Evolutionary conservation across 2,888 invertebrate species (phyloP).

Genomic region (Drosophila siamana): DNA sequence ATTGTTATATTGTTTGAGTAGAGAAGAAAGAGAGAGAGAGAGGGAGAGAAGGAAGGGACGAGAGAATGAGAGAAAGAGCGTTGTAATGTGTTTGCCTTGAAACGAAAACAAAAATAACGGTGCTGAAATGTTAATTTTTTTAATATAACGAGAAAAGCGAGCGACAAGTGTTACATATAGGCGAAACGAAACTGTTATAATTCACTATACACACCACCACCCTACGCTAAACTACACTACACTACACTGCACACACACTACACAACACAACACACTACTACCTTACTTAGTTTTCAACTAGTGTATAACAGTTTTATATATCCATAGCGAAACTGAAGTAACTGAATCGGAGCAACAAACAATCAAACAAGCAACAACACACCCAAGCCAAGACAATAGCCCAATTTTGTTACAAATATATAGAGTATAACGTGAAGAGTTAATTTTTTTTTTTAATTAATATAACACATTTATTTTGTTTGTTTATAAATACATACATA

Average conservation of each 20-base stretch:
- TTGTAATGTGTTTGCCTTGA: constrained; percentile 82
- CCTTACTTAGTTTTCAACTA: constrained; percentile 24
- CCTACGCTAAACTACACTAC: constrained; percentile 11
- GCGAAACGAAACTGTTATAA: constrained; percentile 54
- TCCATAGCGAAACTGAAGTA: constrained; percentile 65
- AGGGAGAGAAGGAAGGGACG: constrained; percentile 10
- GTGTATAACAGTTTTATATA: constrained; percentile 40
- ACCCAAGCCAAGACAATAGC: constrained; percentile 75
- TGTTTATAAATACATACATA: constrained; percentile 52
- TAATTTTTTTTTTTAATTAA: constrained; percentile 35
- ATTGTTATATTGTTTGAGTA: constrained; percentile 21
- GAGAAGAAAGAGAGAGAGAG: constrained; percentile 8
- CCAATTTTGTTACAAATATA: constrained; percentile 72
- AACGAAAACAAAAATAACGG: constrained; percentile 76
- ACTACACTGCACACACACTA: constrained; percentile 8
- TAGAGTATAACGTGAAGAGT: constrained; percentile 45
- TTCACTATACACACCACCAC: constrained; percentile 19
- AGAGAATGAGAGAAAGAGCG: constrained; percentile 32
- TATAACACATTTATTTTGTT: constrained; percentile 42
- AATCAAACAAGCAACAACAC: constrained; percentile 72
- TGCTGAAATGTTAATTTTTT: constrained; percentile 85
- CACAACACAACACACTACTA: constrained; percentile 2
- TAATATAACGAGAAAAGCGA: constrained; percentile 51
- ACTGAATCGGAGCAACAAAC: constrained; percentile 83
- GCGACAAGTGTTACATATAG: constrained; percentile 65